These are phyloP conservation scores for Mastacembelus armatus DNA, from an alignment of 2,797 vertebrate genomes.

Conservation along the genomic window DNA sequence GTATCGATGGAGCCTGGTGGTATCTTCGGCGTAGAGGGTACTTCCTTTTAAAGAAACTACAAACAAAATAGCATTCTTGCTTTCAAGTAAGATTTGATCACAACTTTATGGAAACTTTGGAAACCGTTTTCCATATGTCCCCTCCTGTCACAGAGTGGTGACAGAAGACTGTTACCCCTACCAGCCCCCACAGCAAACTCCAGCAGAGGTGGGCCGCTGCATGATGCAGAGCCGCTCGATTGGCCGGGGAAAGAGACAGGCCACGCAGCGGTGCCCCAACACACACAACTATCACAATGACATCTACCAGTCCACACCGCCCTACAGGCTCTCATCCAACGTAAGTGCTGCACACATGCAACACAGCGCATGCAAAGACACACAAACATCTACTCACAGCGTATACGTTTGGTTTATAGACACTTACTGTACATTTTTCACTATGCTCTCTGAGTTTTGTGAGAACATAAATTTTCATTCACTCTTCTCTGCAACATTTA, in stretches of 20 bases:
- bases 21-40: constrained; percentile 93
- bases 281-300: constrained; percentile 87
- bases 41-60: background rate
- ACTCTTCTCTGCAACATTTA: too few species aligned
- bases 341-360: constrained; percentile 46
- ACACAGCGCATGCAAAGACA: background rate
- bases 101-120: background rate
- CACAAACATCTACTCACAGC: background rate
- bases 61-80: background rate
- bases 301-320: constrained; percentile 91
- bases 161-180: constrained; percentile 95
- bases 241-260: constrained; percentile 93
- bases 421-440: background rate
- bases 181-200: constrained; percentile 75
- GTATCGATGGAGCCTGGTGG: constrained; percentile 96
- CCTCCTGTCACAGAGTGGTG: constrained; percentile 87
- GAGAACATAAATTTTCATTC: too few species aligned
- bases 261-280: constrained; percentile 90
- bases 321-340: constrained; percentile 89
- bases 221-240: constrained; percentile 96
- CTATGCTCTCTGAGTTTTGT: too few species aligned
- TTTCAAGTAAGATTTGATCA: too few species aligned
- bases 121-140: background rate
- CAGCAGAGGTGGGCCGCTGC: constrained; percentile 77
- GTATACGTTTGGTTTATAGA: background rate